Conservation (phyloP, 2,888 invertebrate genomes). For the Lacanobia wlatinum region DNA sequence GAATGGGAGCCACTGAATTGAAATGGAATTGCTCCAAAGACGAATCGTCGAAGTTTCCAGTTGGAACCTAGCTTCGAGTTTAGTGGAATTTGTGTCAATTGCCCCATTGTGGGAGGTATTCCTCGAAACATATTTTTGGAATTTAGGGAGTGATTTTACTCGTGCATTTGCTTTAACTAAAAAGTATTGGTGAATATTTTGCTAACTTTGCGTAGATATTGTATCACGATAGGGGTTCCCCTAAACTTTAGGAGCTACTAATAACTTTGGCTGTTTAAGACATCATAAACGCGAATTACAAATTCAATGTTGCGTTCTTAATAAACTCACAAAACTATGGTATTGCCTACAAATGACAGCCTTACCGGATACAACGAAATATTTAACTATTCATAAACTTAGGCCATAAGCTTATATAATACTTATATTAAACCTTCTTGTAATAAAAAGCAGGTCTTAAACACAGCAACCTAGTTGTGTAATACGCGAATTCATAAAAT, state of each 20-base stretch:
- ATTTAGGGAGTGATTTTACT: conserved; percentile 21
- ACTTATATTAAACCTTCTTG: conserved; percentile 1
- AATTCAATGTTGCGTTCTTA: conserved; percentile 7
- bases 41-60: conserved; percentile 68
- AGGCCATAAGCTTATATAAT: not conserved
- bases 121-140: conserved; percentile 39
- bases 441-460: not conserved
- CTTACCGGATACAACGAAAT: not conserved
- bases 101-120: conserved; percentile 41
- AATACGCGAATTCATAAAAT: no score
- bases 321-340: conserved; percentile 28
- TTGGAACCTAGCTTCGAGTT: conserved; percentile 54
- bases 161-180: not conserved
- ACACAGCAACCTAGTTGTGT: no score
- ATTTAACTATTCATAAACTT: not conserved
- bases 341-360: not conserved
- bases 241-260: not conserved
- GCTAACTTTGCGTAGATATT: not conserved
- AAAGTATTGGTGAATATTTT: conserved; percentile 16
- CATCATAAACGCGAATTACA: not conserved
- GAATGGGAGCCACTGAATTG: conserved; percentile 66
- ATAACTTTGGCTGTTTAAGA: conserved; percentile 21
- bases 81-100: conserved; percentile 67
- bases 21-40: conserved; percentile 69
- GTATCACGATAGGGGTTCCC: not conserved